Percentiles rank a stretch among this genome's conserved stretches.
These are phyloP conservation scores for Diplolepis rosae DNA, from an alignment of 2,888 invertebrate genomes.

Conservation along the genomic window DNA sequence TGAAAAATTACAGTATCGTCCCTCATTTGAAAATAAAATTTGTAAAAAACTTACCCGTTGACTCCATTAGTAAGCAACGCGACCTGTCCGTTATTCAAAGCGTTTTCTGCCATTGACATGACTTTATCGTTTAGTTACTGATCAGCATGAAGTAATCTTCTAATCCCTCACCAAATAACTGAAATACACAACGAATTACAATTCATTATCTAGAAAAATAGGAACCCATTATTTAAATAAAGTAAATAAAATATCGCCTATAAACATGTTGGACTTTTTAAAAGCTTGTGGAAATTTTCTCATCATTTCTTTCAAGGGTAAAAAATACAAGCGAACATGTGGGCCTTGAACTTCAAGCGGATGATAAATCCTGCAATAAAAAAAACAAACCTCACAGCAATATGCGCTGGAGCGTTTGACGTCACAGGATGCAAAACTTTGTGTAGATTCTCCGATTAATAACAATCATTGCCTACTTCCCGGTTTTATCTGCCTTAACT, in stretches of 20 bases:
- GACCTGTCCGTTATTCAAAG: conserved; percentile 51
- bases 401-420: neutral
- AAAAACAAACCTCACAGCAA: neutral
- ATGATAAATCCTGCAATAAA: conserved; percentile 3
- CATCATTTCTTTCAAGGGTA: neutral
- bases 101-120: conserved; percentile 55
- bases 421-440: neutral
- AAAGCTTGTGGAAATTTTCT: neutral
- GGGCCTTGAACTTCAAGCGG: neutral
- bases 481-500: neutral
- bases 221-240: neutral
- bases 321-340: neutral
- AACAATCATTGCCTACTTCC: neutral
- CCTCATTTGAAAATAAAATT: neutral
- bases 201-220: neutral
- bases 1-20: neutral
- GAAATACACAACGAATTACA: conserved; percentile 9
- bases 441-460: neutral
- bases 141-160: conserved; percentile 41
- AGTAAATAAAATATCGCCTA: no score
- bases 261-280: no score
- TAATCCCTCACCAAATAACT: conserved; percentile 27
- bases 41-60: conserved; percentile 48
- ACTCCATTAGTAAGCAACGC: conserved; percentile 50
- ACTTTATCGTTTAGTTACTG: conserved; percentile 17